Evolutionary conservation across 2,797 vertebrate species (phyloP), one percentile per base, ranked within the genome.

Genomic region (Microctenopoma stevenorrisi): DNA sequence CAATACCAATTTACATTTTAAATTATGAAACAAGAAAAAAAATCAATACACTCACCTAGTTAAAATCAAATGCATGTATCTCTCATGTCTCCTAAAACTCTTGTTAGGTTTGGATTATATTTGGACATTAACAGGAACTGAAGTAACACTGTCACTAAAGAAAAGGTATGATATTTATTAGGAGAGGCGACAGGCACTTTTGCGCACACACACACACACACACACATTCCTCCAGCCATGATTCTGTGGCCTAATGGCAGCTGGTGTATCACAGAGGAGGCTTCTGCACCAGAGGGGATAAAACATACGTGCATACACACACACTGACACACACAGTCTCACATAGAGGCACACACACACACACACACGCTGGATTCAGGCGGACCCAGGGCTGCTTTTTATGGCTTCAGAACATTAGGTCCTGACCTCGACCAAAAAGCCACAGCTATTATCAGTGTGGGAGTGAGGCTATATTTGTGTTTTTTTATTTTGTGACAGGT

Each of bases 341-440:
- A 5, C 42, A 42, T 54, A 71, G 48, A 51, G 25, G 69, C 14
- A 56, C 44, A 40, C 22, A 22, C 22, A 22, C 22, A 22, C 22
- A 22, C 44, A 44, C 69, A 74, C 66, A 67, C 1, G 48, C 76
- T 65, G 68, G 71, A 73, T 81, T 76, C 77, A 56, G 79, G 64
- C 70, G 60, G 81, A 80, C 78, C 74, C 73, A 86, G 65, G 63
- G 83, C 75, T 77, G 81, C 82, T 88, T 87, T 88, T 89, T 90
- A 85, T 87, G 87, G 88, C 79, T 85, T 75, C 74, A 77, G 86
- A 89, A 90, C 90, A 91, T 85, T 78, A 89, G 88, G 86, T 89
- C 86, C 55, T 48, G 81, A 86, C 87, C 87, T 54, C 2, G 42
- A 60, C 69, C 67, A 81, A 79, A 88, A 85, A 82, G 78, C 81